Evolutionary conservation across 2,888 invertebrate genomes (phyloP).

Genomic region (Seira ritae): DNA sequence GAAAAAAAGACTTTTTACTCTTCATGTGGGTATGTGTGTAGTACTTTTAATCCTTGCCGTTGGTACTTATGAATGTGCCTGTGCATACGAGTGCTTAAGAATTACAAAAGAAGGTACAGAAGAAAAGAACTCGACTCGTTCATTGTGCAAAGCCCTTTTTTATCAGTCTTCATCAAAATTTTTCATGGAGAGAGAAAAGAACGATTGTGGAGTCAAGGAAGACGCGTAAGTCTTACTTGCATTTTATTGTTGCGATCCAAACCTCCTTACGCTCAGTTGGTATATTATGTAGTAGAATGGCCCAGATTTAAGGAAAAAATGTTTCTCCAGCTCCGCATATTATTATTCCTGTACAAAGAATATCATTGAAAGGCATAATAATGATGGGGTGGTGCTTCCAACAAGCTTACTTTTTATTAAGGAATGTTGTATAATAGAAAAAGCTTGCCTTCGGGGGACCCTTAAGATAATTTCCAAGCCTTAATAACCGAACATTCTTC

Average conservation of each 20-base stretch:
- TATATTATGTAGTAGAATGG: background rate
- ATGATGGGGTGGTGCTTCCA: background rate
- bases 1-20: no score
- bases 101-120: no score
- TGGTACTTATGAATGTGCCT: no score
- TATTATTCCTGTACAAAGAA: no score
- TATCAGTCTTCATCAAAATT: no score
- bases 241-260: background rate
- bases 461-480: constrained; percentile 1
- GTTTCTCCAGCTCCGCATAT: background rate
- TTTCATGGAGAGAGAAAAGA: no score
- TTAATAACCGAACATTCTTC: background rate
- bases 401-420: background rate
- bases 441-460: background rate
- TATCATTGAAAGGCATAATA: background rate
- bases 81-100: no score
- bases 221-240: background rate
- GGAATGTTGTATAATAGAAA: constrained; percentile 11
- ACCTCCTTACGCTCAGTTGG: background rate
- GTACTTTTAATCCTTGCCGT: no score
- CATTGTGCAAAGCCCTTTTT: no score
- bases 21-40: no score
- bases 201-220: no score
- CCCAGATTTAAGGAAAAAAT: background rate
- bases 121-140: no score